These are phyloP conservation scores for Acridotheres tristis DNA, from an alignment of 2,797 vertebrate species.

Conservation along the genomic window DNA sequence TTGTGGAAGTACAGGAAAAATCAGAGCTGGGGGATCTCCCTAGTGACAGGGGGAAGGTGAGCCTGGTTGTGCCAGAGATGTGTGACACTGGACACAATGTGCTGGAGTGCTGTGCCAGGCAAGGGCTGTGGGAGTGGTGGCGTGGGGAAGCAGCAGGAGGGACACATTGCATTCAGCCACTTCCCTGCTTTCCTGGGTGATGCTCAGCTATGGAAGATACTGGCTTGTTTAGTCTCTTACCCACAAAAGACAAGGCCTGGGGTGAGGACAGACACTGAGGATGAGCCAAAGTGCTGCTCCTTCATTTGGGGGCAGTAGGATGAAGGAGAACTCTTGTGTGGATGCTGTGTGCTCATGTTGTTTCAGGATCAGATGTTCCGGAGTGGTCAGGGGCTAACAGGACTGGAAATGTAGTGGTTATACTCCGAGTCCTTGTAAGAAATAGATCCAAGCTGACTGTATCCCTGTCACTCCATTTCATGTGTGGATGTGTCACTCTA, in stretches of 20 bases:
- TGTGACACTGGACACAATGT: not conserved
- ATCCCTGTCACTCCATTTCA: not conserved
- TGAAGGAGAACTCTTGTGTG: not conserved
- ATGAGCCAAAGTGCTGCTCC: not conserved
- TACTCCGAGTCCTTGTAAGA: not conserved
- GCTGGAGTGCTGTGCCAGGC: not conserved
- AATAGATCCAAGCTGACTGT: not conserved
- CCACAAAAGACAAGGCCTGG: not conserved
- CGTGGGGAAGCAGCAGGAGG: not conserved
- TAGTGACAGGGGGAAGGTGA: not conserved
- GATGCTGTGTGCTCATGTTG: not conserved
- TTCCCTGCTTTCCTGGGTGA: not conserved
- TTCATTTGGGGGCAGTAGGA: not conserved
- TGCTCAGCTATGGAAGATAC: not conserved
- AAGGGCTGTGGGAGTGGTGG: fast-evolving
- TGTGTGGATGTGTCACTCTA: not conserved
- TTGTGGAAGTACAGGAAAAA: not conserved
- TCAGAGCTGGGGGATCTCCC: not conserved
- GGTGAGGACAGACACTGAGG: not conserved
- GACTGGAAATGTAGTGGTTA: not conserved
- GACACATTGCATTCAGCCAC: not conserved
- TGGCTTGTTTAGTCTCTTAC: not conserved
- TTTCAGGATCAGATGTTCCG: not conserved
- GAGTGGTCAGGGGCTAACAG: not conserved
- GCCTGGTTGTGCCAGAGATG: not conserved